Conservation (phyloP, 2,113 vertebrate species). For the Lagopus leucura region DNA sequence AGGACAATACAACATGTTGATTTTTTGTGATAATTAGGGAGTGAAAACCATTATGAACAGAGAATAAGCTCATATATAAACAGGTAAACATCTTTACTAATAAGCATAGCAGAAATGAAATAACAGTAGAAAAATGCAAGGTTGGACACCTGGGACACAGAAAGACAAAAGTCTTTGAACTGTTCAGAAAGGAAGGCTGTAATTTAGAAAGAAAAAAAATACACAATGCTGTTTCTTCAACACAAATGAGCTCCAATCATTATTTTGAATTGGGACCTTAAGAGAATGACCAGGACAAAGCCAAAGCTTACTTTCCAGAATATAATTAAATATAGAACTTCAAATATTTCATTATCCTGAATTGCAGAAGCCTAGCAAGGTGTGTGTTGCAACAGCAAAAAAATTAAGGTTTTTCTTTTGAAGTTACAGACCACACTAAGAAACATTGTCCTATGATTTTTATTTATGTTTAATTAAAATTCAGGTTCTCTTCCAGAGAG, state of each 20-base stretch:
- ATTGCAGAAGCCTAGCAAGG: background rate
- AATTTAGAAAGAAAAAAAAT: background rate
- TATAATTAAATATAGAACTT: background rate
- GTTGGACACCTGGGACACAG: background rate
- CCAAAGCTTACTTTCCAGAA: background rate
- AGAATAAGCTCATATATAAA: background rate
- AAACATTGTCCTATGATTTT: background rate
- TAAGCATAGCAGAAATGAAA: background rate
- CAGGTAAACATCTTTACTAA: background rate
- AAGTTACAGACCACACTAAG: background rate
- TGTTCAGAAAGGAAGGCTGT: background rate
- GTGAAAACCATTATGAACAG: background rate
- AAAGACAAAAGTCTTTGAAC: background rate
- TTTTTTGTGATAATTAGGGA: background rate
- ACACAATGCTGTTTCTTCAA: background rate
- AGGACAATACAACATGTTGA: rapidly evolving
- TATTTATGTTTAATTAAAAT: background rate
- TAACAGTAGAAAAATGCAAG: background rate
- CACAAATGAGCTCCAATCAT: background rate
- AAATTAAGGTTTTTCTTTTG: background rate
- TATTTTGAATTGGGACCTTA: background rate
- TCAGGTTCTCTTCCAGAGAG: background rate
- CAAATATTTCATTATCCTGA: background rate
- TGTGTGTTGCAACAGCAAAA: background rate
- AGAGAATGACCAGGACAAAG: background rate